Conservation (phyloP, 2,888 invertebrate genomes). For the Palloptera scutellata region DNA sequence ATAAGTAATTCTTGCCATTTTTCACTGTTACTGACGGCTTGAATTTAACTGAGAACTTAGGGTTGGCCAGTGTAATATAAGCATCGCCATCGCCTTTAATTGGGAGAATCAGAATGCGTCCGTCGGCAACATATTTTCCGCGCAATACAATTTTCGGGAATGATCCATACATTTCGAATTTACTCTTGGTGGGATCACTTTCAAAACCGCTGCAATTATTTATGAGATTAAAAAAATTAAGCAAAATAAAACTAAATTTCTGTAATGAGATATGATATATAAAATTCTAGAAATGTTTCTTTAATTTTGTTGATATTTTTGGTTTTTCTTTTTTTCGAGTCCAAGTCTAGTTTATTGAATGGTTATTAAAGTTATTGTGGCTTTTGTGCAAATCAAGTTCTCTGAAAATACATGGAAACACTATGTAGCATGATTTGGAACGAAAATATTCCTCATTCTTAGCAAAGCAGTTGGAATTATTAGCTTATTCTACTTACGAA, state of each 20-base stretch:
- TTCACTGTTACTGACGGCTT: slow-evolving; percentile 51
- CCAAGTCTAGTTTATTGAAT: too few species aligned
- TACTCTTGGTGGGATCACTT: slow-evolving; percentile 55
- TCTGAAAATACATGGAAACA: too few species aligned
- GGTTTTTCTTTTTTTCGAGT: too few species aligned
- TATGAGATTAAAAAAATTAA: not conserved
- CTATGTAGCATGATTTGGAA: too few species aligned
- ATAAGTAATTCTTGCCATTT: slow-evolving; percentile 52
- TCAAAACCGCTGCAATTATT: slow-evolving; percentile 57
- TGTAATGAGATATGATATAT: too few species aligned
- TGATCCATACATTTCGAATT: slow-evolving; percentile 60
- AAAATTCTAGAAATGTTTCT: not conserved
- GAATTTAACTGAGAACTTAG: slow-evolving; percentile 60
- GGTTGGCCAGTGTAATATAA: slow-evolving; percentile 52
- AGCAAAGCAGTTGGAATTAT: too few species aligned
- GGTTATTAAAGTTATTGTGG: too few species aligned
- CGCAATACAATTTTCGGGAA: slow-evolving; percentile 54
- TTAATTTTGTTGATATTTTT: too few species aligned
- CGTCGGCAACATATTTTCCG: slow-evolving; percentile 62
- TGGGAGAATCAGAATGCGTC: slow-evolving; percentile 64
- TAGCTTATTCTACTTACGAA: too few species aligned
- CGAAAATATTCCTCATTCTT: too few species aligned
- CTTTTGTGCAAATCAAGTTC: too few species aligned
- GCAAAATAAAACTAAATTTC: too few species aligned
- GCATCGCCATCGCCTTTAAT: slow-evolving; percentile 63